These are phyloP conservation scores for Neolamprologus tretocephalus DNA, from an alignment of 2,113 vertebrate genomes.

Conservation along the genomic window DNA sequence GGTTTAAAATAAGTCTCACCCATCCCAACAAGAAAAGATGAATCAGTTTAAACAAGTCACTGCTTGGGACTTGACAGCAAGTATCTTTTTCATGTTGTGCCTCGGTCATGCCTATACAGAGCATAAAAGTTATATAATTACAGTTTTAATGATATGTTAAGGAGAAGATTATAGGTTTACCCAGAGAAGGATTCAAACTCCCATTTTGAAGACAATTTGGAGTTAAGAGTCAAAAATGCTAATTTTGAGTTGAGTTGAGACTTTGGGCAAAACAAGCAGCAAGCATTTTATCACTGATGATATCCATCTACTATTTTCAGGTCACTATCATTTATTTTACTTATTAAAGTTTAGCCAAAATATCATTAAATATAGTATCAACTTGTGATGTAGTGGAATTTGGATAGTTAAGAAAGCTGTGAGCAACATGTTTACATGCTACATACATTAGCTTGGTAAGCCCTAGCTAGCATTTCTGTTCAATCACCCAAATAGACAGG, in stretches of 20 bases:
- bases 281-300: background rate
- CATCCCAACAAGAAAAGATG: background rate
- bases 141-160: background rate
- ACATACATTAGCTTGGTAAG: background rate
- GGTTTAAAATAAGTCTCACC: background rate
- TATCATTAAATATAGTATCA: background rate
- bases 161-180: background rate
- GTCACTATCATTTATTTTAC: background rate
- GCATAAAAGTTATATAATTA: background rate
- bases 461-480: background rate
- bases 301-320: background rate
- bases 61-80: background rate
- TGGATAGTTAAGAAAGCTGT: background rate
- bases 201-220: background rate
- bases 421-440: background rate
- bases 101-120: background rate
- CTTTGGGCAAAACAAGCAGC: background rate
- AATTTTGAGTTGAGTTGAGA: background rate
- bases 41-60: background rate
- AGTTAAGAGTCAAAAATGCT: background rate
- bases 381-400: background rate
- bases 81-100: background rate
- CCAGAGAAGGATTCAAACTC: background rate
- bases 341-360: background rate
- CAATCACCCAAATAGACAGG: background rate